Base-by-base conservation (phyloP, 2,888 invertebrate genomes). In the Sepioteuthis lessoniana region DNA sequence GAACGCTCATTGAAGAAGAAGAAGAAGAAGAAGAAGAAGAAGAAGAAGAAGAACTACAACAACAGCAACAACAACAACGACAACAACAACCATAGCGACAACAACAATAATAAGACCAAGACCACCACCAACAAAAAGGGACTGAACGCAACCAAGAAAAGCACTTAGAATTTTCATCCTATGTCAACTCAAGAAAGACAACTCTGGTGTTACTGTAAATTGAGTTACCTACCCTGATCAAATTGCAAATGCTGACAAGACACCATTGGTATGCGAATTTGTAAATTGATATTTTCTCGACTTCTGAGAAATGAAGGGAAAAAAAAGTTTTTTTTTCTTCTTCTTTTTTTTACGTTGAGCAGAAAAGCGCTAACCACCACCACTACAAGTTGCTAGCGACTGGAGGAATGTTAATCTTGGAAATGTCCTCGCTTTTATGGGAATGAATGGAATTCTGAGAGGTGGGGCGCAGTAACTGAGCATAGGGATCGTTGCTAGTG, bases 381-480 rank as follows among this genome's bases (percentile, higher is more conserved):
- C 76, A 76, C n/a, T 25, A 35, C 35, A 19, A 76, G 76, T n/a
- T n/a, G n/a, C 76, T 16, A 35, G n/a, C n/a, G 76, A 76, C 16
- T n/a, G 19, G 13, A 16, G 76, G n/a, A 16, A 76, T 76, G 76
- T 76, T 76, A 76, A 42, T 90, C 37, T 38, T 5, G 31, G 46
- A 94, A 31, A 94, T 37, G 37, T 90, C n/a, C 76, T 76, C n/a
- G n/a, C 76, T 93, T 42, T 93, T 91, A n/a, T n/a, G 35, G 28
- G n/a, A 35, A 28, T 91, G 46, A 90, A 47, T 16, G 28, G 25
- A 31, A 28, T 76, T 55, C 55, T 13, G 55, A 10, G 91, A 28
- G 37, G 28, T 60, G 28, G 25, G 60, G 60, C 28, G 60, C 31
- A 8, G n/a, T 10, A 31, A 8, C 2, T 16, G 76, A 0, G 31